These are phyloP conservation scores for Aquatica leii DNA, from an alignment of 2,888 invertebrate species.

Conservation along the genomic window DNA sequence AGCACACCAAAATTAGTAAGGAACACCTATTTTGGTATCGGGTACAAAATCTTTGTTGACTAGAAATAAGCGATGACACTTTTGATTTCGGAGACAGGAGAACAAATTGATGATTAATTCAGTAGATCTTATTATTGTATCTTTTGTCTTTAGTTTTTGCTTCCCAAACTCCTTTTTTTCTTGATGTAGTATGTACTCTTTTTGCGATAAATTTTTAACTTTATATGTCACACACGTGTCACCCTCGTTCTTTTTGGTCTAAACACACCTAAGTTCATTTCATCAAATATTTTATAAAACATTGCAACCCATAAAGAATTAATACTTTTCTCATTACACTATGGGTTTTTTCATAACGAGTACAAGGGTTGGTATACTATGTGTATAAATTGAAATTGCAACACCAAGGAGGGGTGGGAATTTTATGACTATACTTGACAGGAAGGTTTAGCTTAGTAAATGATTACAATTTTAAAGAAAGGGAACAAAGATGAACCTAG, in stretches of 20 bases:
- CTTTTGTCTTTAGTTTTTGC: conserved; percentile 22
- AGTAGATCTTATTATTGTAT: background rate
- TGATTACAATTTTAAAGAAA: too few relatives aligned
- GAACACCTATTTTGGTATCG: conserved; percentile 12
- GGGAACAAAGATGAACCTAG: too few relatives aligned
- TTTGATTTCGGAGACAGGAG: conserved; percentile 8
- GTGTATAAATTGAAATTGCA: too few relatives aligned
- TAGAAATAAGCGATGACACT: conserved; percentile 1
- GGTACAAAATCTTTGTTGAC: too few relatives aligned
- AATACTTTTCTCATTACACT: too few relatives aligned
- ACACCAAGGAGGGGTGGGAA: too few relatives aligned
- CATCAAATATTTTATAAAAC: background rate
- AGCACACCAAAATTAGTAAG: too few relatives aligned
- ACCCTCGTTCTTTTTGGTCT: background rate
- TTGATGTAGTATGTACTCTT: conserved; percentile 17
- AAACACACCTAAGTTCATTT: conserved; percentile 2
- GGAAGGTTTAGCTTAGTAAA: too few relatives aligned
- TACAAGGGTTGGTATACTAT: too few relatives aligned
- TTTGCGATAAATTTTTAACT: conserved; percentile 20
- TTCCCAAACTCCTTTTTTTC: conserved; percentile 20
- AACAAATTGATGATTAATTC: conserved; percentile 15
- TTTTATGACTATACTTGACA: too few relatives aligned
- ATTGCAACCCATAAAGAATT: too few relatives aligned
- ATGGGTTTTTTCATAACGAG: too few relatives aligned
- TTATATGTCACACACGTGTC: conserved; percentile 19